Percentiles rank a stretch among this genome's conserved stretches.
Evolutionary conservation across 2,113 vertebrate genomes (phyloP).

Genomic region (Rhipidura dahli): DNA sequence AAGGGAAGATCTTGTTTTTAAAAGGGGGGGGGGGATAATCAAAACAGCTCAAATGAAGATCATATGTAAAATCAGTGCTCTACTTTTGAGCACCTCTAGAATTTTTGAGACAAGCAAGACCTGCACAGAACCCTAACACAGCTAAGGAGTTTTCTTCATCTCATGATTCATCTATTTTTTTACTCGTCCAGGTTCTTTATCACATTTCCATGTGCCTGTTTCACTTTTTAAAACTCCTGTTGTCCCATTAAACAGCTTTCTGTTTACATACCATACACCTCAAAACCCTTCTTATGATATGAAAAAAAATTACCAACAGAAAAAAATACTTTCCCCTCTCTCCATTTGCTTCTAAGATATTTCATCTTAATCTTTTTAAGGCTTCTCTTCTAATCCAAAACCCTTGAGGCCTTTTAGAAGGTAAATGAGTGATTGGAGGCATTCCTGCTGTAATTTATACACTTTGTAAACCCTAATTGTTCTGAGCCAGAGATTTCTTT

Average conservation of each 20-base stretch:
- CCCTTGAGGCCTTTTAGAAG: constrained; percentile 54
- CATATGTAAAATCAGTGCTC: neutral
- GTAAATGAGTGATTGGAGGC: constrained; percentile 59
- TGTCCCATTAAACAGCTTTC: neutral
- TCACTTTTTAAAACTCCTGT: neutral
- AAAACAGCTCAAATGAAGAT: neutral
- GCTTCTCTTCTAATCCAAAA: constrained; percentile 20
- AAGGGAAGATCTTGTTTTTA: neutral
- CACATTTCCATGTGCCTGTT: neutral
- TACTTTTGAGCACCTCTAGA: neutral
- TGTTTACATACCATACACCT: neutral
- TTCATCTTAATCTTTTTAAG: neutral
- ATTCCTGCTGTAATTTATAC: constrained; percentile 51
- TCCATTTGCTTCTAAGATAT: neutral
- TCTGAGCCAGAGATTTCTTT: constrained; percentile 65
- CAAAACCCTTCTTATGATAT: neutral
- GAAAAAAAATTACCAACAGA: neutral
- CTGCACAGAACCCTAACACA: neutral
- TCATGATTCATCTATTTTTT: neutral
- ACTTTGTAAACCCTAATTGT: constrained; percentile 52
- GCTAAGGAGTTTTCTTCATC: neutral
- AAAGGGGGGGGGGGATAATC: neutral
- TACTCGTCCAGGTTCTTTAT: neutral
- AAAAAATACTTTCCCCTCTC: neutral
- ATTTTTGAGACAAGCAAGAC: neutral